Conservation (phyloP, 2,113 vertebrate genomes). For the Suncus etruscus region DNA sequence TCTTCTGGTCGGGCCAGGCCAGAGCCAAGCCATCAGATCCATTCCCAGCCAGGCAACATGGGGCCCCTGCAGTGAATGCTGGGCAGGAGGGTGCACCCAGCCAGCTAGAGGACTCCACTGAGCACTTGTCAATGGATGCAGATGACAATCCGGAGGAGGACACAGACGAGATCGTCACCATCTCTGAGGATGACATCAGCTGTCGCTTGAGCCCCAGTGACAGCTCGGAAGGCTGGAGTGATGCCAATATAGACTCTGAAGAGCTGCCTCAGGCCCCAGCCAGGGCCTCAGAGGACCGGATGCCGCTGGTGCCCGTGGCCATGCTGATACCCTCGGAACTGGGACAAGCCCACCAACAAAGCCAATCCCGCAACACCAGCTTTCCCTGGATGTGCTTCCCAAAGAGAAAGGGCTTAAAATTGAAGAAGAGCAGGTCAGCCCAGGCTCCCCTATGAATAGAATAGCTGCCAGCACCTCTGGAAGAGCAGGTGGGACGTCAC, state of each 20-base stretch:
- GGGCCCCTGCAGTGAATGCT: rapidly evolving
- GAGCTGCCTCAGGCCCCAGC: not conserved
- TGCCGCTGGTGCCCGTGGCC: not conserved
- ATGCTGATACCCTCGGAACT: not conserved
- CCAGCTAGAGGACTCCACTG: rapidly evolving
- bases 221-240: constrained; percentile 56
- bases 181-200: constrained; percentile 38
- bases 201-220: not conserved
- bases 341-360: not conserved
- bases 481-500: not conserved
- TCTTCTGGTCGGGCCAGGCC: constrained; percentile 90
- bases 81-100: not conserved
- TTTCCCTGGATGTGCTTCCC: constrained; percentile 21
- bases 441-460: constrained; percentile 63
- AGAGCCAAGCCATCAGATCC: constrained; percentile 81
- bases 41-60: constrained; percentile 71
- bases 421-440: constrained; percentile 16
- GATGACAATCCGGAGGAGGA: not conserved
- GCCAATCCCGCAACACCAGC: not conserved
- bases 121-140: not conserved
- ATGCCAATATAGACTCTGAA: constrained; percentile 29
- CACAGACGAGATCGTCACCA: not conserved
- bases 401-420: constrained; percentile 54
- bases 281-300: not conserved
- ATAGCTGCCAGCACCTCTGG: not conserved